Evolutionary conservation across 2,888 invertebrate genomes (phyloP).

Genomic region (Callosobruchus maculatus): DNA sequence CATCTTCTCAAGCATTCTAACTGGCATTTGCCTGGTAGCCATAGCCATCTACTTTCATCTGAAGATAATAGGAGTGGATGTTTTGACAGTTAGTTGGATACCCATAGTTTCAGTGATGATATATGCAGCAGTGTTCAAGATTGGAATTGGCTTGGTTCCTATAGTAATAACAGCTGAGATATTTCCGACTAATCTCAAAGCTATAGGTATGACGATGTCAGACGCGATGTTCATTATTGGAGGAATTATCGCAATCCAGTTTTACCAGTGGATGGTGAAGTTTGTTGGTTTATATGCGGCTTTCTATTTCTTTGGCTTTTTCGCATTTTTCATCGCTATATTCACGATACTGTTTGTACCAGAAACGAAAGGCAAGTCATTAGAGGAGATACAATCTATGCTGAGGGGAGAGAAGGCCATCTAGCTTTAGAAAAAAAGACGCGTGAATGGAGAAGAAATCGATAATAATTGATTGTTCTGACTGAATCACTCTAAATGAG

Average conservation of each 20-base stretch:
- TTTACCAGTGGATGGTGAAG: conserved; percentile 35
- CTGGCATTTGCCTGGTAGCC: conserved; percentile 37
- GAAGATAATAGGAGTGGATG: conserved; percentile 33
- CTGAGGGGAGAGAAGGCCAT: conserved; percentile 31
- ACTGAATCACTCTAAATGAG: background rate
- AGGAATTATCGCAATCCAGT: conserved; percentile 36
- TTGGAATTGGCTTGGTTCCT: conserved; percentile 43
- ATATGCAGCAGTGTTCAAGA: conserved; percentile 39
- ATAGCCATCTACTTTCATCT: conserved; percentile 42
- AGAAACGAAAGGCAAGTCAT: conserved; percentile 42
- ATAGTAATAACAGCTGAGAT: conserved; percentile 45
- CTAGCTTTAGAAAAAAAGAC: background rate
- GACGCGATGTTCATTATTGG: conserved; percentile 41
- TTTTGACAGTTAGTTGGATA: conserved; percentile 38
- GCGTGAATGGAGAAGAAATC: background rate
- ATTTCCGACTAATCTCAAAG: conserved; percentile 45
- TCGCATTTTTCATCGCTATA: conserved; percentile 36
- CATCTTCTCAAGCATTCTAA: conserved; percentile 38
- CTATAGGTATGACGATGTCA: conserved; percentile 43
- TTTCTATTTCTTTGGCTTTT: conserved; percentile 41
- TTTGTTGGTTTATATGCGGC: conserved; percentile 38
- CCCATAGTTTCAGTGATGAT: conserved; percentile 42
- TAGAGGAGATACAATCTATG: conserved; percentile 44
- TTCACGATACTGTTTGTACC: conserved; percentile 40
- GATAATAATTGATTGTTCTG: background rate